These are phyloP conservation scores for Belgica antarctica DNA, from an alignment of 2,888 invertebrate species.

Conservation along the genomic window DNA sequence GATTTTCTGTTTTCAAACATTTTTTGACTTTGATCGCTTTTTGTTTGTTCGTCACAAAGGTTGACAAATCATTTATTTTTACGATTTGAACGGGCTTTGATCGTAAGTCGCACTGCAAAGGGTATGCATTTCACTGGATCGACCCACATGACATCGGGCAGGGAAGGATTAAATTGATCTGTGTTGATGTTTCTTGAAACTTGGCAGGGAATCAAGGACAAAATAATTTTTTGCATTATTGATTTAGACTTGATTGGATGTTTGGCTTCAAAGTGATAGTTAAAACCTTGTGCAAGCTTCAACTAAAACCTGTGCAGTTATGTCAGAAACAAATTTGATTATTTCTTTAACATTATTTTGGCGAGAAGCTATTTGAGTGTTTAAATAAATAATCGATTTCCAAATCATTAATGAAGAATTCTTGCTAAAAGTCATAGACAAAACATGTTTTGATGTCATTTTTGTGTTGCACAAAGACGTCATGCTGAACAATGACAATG, in stretches of 20 bases:
- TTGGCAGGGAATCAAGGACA: not conserved
- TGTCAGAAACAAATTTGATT: too few relatives aligned
- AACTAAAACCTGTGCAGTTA: too few relatives aligned
- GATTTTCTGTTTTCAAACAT: not conserved
- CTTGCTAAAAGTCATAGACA: too few relatives aligned
- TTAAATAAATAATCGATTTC: too few relatives aligned
- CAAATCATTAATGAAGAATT: too few relatives aligned
- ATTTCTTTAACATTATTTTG: too few relatives aligned
- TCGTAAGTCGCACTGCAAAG: not conserved
- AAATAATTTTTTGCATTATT: not conserved
- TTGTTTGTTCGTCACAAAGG: conserved; percentile 25
- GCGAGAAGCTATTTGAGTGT: too few relatives aligned
- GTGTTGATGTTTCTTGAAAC: not conserved
- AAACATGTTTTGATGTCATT: conserved; percentile 26
- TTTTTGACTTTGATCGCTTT: conserved; percentile 15
- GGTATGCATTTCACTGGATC: conserved; percentile 31
- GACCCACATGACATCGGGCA: conserved; percentile 37
- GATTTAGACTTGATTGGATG: too few relatives aligned
- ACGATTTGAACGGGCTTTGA: conserved; percentile 31
- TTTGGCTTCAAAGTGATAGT: too few relatives aligned
- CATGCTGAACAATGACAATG: conserved; percentile 14
- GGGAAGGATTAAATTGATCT: conserved; percentile 4
- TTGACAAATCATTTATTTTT: conserved; percentile 44
- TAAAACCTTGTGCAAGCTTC: too few relatives aligned
- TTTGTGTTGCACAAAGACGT: conserved; percentile 1